Evolutionary conservation across 2,797 vertebrate genomes (phyloP).

Genomic region (Clarias platycephalus): DNA sequence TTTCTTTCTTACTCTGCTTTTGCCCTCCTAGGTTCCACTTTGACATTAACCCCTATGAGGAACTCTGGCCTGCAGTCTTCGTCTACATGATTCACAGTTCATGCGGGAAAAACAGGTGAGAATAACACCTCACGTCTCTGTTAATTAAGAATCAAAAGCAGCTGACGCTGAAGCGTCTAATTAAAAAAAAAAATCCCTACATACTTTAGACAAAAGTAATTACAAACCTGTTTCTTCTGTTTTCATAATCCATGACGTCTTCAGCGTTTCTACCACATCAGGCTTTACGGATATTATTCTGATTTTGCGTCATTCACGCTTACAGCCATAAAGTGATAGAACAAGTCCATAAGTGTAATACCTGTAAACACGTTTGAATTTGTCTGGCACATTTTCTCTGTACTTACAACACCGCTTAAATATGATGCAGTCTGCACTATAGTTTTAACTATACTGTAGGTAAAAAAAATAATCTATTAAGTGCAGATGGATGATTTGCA

Average conservation of each 20-base stretch:
- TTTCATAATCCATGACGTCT: neutral
- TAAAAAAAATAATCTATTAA: no score
- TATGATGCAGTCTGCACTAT: neutral
- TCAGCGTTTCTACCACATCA: neutral
- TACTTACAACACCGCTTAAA: neutral
- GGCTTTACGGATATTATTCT: neutral
- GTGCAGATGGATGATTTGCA: no score
- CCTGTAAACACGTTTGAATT: neutral
- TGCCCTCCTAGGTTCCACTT: slow-evolving; percentile 87
- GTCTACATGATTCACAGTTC: slow-evolving; percentile 95
- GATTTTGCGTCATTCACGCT: neutral
- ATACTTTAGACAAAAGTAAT: neutral
- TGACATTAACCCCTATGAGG: slow-evolving; percentile 94
- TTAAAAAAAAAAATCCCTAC: neutral
- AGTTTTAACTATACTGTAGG: neutral
- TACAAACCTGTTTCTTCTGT: neutral
- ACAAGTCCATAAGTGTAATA: neutral
- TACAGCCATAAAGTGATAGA: neutral
- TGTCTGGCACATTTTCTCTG: neutral
- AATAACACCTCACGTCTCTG: slow-evolving; percentile 25
- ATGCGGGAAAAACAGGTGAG: slow-evolving; percentile 91
- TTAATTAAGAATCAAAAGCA: neutral
- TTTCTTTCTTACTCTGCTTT: neutral
- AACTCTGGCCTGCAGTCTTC: slow-evolving; percentile 95
- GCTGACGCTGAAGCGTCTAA: neutral